These are phyloP conservation scores for Temnothorax curvispinosus DNA, from an alignment of 1,140 invertebrate genomes.

Conservation along the genomic window DNA sequence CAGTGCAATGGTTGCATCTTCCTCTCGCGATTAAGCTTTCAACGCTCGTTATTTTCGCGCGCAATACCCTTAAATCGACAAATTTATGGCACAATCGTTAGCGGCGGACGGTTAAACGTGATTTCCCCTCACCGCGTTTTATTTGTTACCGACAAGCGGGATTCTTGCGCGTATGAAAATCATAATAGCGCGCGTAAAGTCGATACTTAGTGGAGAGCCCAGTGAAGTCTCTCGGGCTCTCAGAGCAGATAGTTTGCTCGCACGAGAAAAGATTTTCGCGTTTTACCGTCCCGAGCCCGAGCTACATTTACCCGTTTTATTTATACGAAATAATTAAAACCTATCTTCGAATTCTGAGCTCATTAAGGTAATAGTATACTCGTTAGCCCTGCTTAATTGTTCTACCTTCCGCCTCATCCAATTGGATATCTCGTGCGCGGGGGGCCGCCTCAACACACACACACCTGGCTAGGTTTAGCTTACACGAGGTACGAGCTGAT, in stretches of 20 bases:
- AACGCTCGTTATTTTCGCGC: conserved; percentile 1
- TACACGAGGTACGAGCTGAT: conserved; percentile 57
- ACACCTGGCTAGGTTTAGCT: conserved; percentile 56
- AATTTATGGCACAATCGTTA: conserved; percentile 3
- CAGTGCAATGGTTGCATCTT: background rate
- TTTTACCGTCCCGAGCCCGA: background rate
- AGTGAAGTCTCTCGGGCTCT: background rate
- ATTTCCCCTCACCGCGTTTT: background rate
- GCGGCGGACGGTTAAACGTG: background rate
- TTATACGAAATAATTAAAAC: conserved; percentile 70
- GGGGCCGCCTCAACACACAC: conserved; percentile 19
- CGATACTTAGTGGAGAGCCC: background rate
- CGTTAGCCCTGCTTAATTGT: conserved; percentile 68
- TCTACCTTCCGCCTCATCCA: conserved; percentile 43
- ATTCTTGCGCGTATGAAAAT: background rate
- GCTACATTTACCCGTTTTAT: background rate
- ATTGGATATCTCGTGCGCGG: conserved; percentile 25
- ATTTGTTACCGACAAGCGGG: background rate
- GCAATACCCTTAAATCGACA: background rate
- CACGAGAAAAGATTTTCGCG: background rate
- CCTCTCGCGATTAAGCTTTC: background rate
- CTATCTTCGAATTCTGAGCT: conserved; percentile 52
- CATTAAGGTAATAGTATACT: conserved; percentile 55
- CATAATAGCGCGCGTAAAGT: background rate
- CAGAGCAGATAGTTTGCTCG: background rate